Conservation (phyloP, 2,888 invertebrate genomes). For the Chironomus riparius region DNA sequence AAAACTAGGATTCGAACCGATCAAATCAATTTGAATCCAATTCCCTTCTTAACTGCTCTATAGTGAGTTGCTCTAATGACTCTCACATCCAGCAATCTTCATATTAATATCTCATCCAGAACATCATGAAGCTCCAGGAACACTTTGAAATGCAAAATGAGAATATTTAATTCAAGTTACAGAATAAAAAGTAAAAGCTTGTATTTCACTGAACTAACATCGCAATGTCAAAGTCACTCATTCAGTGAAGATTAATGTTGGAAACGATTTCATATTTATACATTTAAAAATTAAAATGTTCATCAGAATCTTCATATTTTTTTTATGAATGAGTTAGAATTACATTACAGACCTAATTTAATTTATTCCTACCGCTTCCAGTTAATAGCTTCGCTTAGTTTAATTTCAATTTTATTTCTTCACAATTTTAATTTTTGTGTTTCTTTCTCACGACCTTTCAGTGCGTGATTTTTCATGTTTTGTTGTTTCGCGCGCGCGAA, state of each 20-base stretch:
- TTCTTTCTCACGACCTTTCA: conserved; percentile 22
- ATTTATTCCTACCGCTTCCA: background rate
- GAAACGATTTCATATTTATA: background rate
- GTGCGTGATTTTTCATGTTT: conserved; percentile 21
- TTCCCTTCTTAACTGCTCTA: too few species aligned
- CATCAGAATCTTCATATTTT: background rate
- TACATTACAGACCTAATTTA: background rate
- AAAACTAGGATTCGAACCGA: too few species aligned
- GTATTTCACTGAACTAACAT: too few species aligned
- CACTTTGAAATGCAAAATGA: too few species aligned
- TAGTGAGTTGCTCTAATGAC: too few species aligned
- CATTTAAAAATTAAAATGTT: too few species aligned
- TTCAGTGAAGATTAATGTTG: background rate
- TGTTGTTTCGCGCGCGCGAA: background rate
- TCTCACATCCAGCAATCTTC: too few species aligned
- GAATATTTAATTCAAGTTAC: too few species aligned
- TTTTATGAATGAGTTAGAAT: conserved; percentile 12
- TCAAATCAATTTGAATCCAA: too few species aligned
- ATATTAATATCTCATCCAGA: too few species aligned
- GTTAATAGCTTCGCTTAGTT: background rate
- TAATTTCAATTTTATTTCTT: background rate
- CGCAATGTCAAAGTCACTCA: background rate
- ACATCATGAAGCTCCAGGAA: too few species aligned
- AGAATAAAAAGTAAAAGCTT: too few species aligned
- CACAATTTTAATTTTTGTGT: background rate